Conservation (phyloP, 2,888 invertebrate species). For the Cerceris ruficornis region DNA sequence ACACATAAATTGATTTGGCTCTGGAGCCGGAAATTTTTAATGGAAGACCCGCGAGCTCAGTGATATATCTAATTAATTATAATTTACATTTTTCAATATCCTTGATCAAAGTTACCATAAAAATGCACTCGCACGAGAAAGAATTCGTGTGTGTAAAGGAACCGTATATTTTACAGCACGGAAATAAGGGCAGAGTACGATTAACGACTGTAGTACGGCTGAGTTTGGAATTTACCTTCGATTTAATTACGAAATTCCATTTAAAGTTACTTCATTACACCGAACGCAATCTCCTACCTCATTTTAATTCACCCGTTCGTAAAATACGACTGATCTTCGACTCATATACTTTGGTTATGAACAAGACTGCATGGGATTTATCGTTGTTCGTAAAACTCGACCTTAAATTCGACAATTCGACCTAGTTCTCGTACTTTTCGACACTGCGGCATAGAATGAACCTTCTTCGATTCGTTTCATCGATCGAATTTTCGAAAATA, state of each 20-base stretch:
- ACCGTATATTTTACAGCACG: neutral
- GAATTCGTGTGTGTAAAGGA: neutral
- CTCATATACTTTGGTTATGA: too few species aligned
- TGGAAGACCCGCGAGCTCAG: too few species aligned
- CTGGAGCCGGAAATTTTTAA: too few species aligned
- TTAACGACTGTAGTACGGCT: neutral
- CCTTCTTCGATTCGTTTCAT: too few species aligned
- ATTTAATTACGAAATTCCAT: slow-evolving; percentile 25
- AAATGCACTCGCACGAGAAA: neutral
- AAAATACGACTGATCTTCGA: neutral
- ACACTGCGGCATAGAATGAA: too few species aligned
- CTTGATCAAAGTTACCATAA: neutral
- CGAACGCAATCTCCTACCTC: neutral
- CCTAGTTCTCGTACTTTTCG: too few species aligned
- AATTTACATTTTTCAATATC: neutral
- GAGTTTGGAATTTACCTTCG: neutral
- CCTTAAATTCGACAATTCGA: too few species aligned
- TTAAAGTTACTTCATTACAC: slow-evolving; percentile 6
- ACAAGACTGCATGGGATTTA: too few species aligned
- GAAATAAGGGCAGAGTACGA: slow-evolving; percentile 4
- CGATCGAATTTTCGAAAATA: too few species aligned
- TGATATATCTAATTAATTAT: too few species aligned
- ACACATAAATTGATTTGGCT: too few species aligned
- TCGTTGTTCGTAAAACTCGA: too few species aligned
- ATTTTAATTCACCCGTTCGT: neutral